Base-by-base conservation (phyloP, 2,797 vertebrate genomes). In the Rallus crepitans region DNA sequence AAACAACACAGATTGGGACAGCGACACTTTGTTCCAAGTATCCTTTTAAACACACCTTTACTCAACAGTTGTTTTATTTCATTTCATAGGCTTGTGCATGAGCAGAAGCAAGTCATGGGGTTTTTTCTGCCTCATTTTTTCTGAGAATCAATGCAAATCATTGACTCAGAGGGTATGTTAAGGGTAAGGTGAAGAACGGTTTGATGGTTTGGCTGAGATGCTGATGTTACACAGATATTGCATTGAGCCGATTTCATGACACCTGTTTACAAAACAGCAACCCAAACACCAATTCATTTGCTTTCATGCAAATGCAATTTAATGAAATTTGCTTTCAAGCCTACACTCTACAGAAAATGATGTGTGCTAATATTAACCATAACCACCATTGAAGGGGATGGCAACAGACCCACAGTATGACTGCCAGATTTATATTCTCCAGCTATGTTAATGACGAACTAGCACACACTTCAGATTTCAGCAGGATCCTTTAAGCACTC, bases 281-380 rank as follows among this genome's bases (percentile, higher is more conserved):
- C 28, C 48, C 52, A 89, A 91, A 82, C 28, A 83, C 6, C 31
- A 80, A 71, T 47, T 82, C 9, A 80, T 70, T 82, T 91, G 52
- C 42, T 82, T 91, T 69, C 7, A 12, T 77, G 39, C 17, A 85
- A 65, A 86, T 77, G 27, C 19, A 24, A 65, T 69, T 88, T 90
- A 47, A 50, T 0, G 0, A 77, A 73, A 76, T 80, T 61, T 80
- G 24, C 42, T 88, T 80, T 77, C 52, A 89, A 47, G 18, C 55
- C 63, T 77, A 59, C 25, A 53, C 23, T 87, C 30, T 31, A 70
- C 42, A 66, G 42, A 82, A 94, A 76, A 69, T 48, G 15, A 63
- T 10, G 4, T 65, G 61, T 52, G 42, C 25, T 56, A 75, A 31
- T 50, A 57, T 61, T 82, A 87, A 89, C 25, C 50, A 35, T 30